Evolutionary conservation across 1,140 invertebrate genomes (phyloP).

Genomic region (Drosophila setifemur): DNA sequence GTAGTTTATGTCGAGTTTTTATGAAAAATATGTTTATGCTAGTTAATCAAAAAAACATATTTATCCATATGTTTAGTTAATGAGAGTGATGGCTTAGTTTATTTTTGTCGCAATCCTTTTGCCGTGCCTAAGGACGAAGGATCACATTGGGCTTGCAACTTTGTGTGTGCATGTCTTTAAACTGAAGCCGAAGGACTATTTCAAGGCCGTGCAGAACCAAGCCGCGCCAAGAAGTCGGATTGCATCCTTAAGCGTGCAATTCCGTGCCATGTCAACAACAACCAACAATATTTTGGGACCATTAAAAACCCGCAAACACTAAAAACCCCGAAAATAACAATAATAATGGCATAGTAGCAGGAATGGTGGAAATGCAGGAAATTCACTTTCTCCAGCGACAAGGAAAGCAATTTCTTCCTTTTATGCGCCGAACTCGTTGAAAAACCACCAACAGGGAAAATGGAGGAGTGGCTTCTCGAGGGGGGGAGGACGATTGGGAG

Average conservation of each 20-base stretch:
- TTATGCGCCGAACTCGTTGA: conserved; percentile 26
- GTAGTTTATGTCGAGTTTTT: no score
- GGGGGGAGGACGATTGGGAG: background rate
- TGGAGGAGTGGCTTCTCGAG: background rate
- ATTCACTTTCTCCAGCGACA: conserved; percentile 49
- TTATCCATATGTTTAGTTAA: no score
- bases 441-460: conserved; percentile 7
- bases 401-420: conserved; percentile 31
- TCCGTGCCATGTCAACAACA: conserved; percentile 51
- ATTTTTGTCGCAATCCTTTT: no score
- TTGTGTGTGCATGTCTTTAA: background rate
- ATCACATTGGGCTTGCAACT: conserved; percentile 8
- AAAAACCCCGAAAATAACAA: conserved; percentile 44
- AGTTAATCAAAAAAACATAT: no score
- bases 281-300: conserved; percentile 41
- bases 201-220: conserved; percentile 3
- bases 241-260: conserved; percentile 62
- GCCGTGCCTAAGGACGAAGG: background rate
- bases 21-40: no score
- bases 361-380: conserved; percentile 46
- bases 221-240: conserved; percentile 10
- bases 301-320: conserved; percentile 53
- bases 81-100: no score
- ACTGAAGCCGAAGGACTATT: background rate
- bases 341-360: conserved; percentile 32